Evolutionary conservation across 2,888 invertebrate genomes (phyloP).

Genomic region (Piscicola geometra): DNA sequence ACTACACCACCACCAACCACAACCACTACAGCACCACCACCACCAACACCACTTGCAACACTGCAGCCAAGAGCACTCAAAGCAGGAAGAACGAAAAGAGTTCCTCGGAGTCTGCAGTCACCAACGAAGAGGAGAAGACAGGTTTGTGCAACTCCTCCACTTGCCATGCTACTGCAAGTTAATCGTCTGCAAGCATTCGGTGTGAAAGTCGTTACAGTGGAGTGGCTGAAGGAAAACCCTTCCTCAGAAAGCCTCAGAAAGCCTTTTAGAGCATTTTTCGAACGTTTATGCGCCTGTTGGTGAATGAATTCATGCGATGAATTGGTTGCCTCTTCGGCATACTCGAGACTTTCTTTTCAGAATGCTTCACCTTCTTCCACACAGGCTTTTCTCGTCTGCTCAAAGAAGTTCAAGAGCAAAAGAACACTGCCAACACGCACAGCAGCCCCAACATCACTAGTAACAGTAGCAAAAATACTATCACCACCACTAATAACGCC

Average conservation of each 20-base stretch:
- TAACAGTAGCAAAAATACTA: conserved; percentile 4
- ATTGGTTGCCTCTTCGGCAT: no score
- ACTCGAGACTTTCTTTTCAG: no score
- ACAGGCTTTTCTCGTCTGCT: not conserved
- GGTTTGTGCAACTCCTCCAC: no score
- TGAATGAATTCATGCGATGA: no score
- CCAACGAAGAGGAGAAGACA: conserved; percentile 73
- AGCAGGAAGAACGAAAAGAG: conserved; percentile 68
- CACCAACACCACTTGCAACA: not conserved
- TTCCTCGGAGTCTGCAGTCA: conserved; percentile 93
- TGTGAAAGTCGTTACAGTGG: no score
- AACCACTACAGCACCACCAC: not conserved
- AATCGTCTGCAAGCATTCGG: no score
- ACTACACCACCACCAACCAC: not conserved
- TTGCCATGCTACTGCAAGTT: no score
- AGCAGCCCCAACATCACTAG: conserved; percentile 3
- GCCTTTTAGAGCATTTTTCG: no score
- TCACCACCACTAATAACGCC: not conserved
- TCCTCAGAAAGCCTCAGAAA: no score
- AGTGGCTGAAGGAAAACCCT: no score
- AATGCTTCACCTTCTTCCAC: not conserved
- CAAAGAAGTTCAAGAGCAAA: conserved; percentile 14
- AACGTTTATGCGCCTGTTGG: no score
- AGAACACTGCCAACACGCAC: conserved; percentile 2
- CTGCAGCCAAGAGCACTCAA: conserved; percentile 6